Evolutionary conservation across 2,888 invertebrate genomes (phyloP), one percentile per base, ranked within the genome.

Genomic region (Mythimna lalbum): DNA sequence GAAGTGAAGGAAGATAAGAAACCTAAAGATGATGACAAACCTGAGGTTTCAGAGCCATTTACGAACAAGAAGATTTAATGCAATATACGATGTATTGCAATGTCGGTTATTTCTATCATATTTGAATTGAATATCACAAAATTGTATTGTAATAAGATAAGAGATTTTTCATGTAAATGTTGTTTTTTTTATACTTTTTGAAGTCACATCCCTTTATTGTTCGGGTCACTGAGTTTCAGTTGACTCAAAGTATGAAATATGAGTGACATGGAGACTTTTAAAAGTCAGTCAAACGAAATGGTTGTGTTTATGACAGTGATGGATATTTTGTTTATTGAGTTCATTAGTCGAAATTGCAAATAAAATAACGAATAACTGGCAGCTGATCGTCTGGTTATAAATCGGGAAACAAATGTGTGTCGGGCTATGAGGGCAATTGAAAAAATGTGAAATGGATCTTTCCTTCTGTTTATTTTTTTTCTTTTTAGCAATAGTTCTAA

Each of bases 61-160:
- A 76, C 52, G 3, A 76, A 80, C 36, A 53, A 63, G 49, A 59
- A 66, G 31, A 23, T 14, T 6, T 27, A 57, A 50, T n/a, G 33
- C 36, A 55, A n/a, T n/a, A n/a, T n/a, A n/a, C n/a, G n/a, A n/a
- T n/a, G n/a, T n/a, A n/a, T n/a, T n/a, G n/a, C 23, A 5, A 49
- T 17, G 14, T 47, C 9, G 19, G 17, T 43, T 43, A 43, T 39
- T 57, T 27, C 2, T 14, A 12, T 6, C 1, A n/a, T 10, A 19
- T 6, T 39, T 60, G 10, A 21, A 10, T 4, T 21, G 17, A 33
- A 21, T 27, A 19, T 47, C 19, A 4, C 9, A n/a, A n/a, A 50
- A 19, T 12, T 50, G 31, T 12, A 57, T 27, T 10, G 14, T 27
- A 27, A 39, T 49, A 21, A 65, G 21, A 19, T 9, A 21, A 47